Conservation (phyloP, 1,140 invertebrate genomes). For the Asbolus verrucosus region DNA sequence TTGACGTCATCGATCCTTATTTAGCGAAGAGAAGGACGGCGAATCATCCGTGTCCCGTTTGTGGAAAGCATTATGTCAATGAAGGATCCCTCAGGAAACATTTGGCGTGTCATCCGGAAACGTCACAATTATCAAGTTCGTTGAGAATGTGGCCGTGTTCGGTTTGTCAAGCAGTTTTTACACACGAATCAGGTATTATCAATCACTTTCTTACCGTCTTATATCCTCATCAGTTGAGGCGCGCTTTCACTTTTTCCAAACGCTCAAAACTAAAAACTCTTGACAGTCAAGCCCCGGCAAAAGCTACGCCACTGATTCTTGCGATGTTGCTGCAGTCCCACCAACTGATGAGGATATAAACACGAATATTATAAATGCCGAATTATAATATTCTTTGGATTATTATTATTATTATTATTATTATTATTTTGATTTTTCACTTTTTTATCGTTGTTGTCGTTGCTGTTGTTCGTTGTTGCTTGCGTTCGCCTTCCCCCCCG, state of each 20-base stretch:
- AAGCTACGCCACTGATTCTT: neutral
- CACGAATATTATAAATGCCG: too few relatives aligned
- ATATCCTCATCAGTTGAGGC: slow-evolving; percentile 31
- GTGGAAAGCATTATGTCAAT: slow-evolving; percentile 95
- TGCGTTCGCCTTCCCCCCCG: too few relatives aligned
- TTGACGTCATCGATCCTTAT: slow-evolving; percentile 75
- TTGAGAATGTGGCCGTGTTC: slow-evolving; percentile 95
- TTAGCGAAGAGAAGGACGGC: slow-evolving; percentile 92
- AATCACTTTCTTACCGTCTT: neutral
- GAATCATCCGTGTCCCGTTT: slow-evolving; percentile 93
- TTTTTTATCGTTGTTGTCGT: slow-evolving; percentile 1
- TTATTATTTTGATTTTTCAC: neutral
- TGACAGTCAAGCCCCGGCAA: slow-evolving; percentile 14
- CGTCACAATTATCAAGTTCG: slow-evolving; percentile 85
- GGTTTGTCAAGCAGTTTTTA: slow-evolving; percentile 93
- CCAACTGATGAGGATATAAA: slow-evolving; percentile 31
- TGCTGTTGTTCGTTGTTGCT: slow-evolving; percentile 1
- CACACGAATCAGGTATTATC: slow-evolving; percentile 87
- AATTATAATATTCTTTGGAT: too few relatives aligned
- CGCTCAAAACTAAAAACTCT: slow-evolving; percentile 4
- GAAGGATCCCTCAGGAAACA: slow-evolving; percentile 93
- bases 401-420: too few relatives aligned
- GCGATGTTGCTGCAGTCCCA: neutral
- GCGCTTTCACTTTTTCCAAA: neutral
- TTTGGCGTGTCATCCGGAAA: slow-evolving; percentile 91